Percentiles rank a stretch among this genome's conserved stretches.
Evolutionary conservation across 2,113 vertebrate genomes (phyloP).

Genomic region (Crotalus viridis): DNA sequence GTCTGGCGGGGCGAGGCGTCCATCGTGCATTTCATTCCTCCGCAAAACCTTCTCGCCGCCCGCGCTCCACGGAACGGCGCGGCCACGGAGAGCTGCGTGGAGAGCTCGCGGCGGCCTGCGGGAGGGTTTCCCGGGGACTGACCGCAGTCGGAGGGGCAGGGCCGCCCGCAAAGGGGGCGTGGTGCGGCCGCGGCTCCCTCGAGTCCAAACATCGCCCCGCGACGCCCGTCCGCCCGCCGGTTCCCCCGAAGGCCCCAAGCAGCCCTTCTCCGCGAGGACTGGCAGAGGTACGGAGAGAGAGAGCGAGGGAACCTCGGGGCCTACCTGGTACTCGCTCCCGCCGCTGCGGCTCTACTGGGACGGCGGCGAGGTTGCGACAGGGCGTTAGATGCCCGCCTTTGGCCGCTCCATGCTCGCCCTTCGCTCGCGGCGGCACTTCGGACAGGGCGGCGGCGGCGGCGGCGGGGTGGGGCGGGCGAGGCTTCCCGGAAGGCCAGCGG

Average conservation of each 20-base stretch:
- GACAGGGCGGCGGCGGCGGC: too few species aligned
- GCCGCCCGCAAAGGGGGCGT: neutral
- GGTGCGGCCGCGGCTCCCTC: neutral
- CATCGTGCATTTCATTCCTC: neutral
- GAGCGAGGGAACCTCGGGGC: neutral
- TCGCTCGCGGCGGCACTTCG: neutral
- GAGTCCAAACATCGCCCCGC: neutral
- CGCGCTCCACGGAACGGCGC: neutral
- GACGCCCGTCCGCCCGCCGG: neutral
- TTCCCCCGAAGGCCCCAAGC: neutral
- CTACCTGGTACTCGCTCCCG: neutral
- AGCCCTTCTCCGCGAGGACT: neutral
- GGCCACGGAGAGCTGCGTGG: neutral
- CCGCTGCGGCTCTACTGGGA: neutral
- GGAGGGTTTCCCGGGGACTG: neutral
- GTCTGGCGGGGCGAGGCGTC: neutral
- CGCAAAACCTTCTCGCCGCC: too few species aligned
- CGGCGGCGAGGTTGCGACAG: neutral
- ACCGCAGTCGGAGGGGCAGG: neutral
- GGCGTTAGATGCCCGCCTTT: neutral
- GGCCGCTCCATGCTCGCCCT: neutral
- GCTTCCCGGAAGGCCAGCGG: neutral
- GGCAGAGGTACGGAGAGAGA: neutral
- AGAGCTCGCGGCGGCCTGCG: neutral
- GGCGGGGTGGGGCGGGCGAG: too few species aligned